Base-by-base conservation (phyloP, 53 echinoderm and acorn worm species). In the Stichopus horrens region DNA sequence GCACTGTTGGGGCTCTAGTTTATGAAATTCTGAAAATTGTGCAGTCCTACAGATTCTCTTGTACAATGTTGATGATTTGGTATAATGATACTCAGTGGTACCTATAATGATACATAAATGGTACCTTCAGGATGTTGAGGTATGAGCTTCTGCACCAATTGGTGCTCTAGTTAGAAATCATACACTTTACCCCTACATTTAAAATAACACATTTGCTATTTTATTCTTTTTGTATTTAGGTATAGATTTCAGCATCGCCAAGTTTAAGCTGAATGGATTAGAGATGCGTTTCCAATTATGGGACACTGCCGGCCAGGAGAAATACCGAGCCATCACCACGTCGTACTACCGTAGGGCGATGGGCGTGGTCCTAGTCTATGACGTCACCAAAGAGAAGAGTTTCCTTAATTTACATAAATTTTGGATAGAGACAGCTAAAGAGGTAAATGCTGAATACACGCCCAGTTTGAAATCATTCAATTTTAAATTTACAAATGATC, bases 301-400 rank as follows among this genome's bases (percentile, higher is more conserved):
- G 96, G 96, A 96, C 73, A 96, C 96, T 51, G 93, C 96, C 2
- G 96, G 96, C 18, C 93, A 93, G 76, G 96, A 96, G 92, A 91
- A 90, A 16, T 96, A 88, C 91, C 91, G 92, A 66, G 93, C 96
- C 77, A 96, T 96, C 67, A 96, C 96, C 54, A 91, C 89, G n/a
- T 90, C 90, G 52, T 96, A 96, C 83, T 96, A 96, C 88, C 91
- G 92, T 5, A 86, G 92, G 75, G 96, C 96, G 7, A 96, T 96
- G 96, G 96, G 96, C 57, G 94, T 94, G 75, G 91, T 94, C 75
- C 80, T 96, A 7, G 96, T 96, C 23, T 96, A 88, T 91, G 96
- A 96, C 92, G 96, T 96, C 90, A 94, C 93, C 19, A 83, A 92
- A 60, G 86, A 57, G 54, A 92, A 93, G n/a, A 77, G 90, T 11